phyloP scores from a whole-genome alignment of 2,797 vertebrate genomes.

The Falco peregrinus region DNA sequence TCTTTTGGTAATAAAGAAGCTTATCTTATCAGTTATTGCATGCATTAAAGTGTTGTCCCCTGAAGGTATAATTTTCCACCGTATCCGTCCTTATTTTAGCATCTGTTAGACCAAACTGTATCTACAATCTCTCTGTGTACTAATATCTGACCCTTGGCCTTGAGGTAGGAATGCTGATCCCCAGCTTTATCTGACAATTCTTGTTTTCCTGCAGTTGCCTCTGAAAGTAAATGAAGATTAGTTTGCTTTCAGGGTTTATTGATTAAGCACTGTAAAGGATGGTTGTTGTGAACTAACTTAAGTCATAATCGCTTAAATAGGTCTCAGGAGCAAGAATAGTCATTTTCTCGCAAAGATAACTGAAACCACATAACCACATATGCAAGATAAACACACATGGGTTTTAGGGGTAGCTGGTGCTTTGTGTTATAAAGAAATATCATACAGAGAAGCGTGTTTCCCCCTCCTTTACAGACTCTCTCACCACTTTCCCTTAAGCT shows the following conservation, averaged over 20 bases:
- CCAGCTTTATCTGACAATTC: slow-evolving; percentile 25
- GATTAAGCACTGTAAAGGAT: slow-evolving; percentile 64
- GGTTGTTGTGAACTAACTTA: slow-evolving; percentile 41
- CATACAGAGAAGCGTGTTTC: not conserved
- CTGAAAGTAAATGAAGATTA: slow-evolving; percentile 51
- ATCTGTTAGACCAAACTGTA: not conserved
- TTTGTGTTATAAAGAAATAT: slow-evolving; percentile 7
- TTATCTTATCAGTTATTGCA: slow-evolving; percentile 56
- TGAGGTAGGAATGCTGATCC: slow-evolving; percentile 36
- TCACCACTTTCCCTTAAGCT: not conserved
- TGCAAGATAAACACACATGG: not conserved
- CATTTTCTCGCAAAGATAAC: slow-evolving; percentile 29
- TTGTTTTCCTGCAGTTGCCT: slow-evolving; percentile 14
- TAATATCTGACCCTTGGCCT: slow-evolving; percentile 45
- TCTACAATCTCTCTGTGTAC: not conserved
- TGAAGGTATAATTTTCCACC: slow-evolving; percentile 10
- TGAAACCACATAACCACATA: not conserved
- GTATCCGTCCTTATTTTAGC: not conserved
- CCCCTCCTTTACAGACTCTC: not conserved
- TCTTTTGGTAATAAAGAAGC: slow-evolving; percentile 55
- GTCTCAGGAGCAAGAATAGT: slow-evolving; percentile 27
- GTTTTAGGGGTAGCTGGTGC: not conserved
- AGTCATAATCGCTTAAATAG: slow-evolving; percentile 60
- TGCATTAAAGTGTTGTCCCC: slow-evolving; percentile 26
- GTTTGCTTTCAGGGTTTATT: slow-evolving; percentile 67